Percentiles rank a stretch among this genome's conserved stretches.
phyloP scores from a whole-genome alignment of 2,113 vertebrate species.

The Hippolais icterina region DNA sequence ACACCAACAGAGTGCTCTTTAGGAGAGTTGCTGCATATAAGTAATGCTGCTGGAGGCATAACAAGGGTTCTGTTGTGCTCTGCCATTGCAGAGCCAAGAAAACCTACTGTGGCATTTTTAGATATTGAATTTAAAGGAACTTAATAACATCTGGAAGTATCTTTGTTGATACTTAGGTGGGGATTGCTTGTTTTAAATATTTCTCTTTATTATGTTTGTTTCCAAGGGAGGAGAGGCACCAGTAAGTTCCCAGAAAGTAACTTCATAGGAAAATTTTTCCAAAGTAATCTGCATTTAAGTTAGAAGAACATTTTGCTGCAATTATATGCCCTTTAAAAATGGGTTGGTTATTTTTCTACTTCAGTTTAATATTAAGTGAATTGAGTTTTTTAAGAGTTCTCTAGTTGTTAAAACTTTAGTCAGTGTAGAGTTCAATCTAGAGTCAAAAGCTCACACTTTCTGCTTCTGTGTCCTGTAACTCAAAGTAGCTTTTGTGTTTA shows the following conservation, averaged over 20 bases:
- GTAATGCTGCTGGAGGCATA: background rate
- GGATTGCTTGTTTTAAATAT: background rate
- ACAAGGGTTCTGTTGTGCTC: constrained; percentile 65
- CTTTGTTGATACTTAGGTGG: background rate
- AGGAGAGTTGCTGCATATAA: constrained; percentile 51
- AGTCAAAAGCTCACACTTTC: background rate
- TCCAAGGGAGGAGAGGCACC: background rate
- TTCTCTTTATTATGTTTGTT: background rate
- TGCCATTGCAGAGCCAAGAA: constrained; percentile 46
- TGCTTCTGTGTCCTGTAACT: background rate
- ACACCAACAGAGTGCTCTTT: constrained; percentile 63
- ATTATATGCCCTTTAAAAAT: background rate
- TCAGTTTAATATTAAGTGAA: background rate
- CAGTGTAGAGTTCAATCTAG: background rate
- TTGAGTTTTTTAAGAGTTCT: background rate
- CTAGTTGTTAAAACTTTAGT: background rate
- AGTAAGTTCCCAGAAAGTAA: background rate
- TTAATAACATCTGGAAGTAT: background rate
- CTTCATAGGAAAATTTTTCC: background rate
- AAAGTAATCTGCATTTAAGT: background rate
- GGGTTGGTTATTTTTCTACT: background rate
- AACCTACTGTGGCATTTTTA: constrained; percentile 22
- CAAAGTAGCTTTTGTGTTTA: background rate
- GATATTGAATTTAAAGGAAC: constrained; percentile 50
- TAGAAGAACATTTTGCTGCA: background rate